Evolutionary conservation across 2,113 vertebrate genomes (phyloP), one percentile per base, ranked within the genome.

Genomic region (Vicugna pacos): DNA sequence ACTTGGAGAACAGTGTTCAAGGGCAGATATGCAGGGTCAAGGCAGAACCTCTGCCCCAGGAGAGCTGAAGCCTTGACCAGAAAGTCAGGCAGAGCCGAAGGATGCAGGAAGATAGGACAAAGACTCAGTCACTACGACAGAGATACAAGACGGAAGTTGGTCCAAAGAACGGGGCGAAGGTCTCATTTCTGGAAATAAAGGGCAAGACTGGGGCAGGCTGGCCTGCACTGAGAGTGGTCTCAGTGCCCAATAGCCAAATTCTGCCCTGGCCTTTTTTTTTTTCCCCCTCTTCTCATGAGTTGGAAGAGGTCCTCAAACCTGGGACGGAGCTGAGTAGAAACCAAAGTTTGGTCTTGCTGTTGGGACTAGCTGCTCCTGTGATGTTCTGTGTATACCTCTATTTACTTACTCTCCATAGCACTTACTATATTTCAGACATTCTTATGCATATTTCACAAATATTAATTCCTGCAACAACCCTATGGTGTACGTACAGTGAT

Each of bases 291-390:
- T 72, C 67, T 83, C 58, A 8, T 17, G 3, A 56, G 12, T 38
- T 58, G 26, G 73, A 93, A 91, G 22, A 92, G 48, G 30, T 89
- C 24, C 48, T 87, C 52, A 90, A 77, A 76, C 65, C 67, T 90
- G 58, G 42, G n/a, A 80, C 38, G 85, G 20, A 64, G 5, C 13
- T 62, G 20, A 64, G 38, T 52, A 6, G 48, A 95, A 79, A 75
- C 22, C 82, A 76, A 86, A 46, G 22, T 67, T 91, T 95, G 46
- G 84, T 79, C 52, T 90, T 62, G 46, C 26, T 76, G 22, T 82
- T 83, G 62, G 48, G 32, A 50, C 56, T 58, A 62, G 32, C 10
- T 64, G 8, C 24, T 87, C 20, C 38, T 79, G 4, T 24, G 50
- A 58, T 30, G 46, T 2, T 46, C 73, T 60, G 22, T 67, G 16